phyloP scores from a whole-genome alignment of 2,888 invertebrate species.

The Eulithis testata region DNA sequence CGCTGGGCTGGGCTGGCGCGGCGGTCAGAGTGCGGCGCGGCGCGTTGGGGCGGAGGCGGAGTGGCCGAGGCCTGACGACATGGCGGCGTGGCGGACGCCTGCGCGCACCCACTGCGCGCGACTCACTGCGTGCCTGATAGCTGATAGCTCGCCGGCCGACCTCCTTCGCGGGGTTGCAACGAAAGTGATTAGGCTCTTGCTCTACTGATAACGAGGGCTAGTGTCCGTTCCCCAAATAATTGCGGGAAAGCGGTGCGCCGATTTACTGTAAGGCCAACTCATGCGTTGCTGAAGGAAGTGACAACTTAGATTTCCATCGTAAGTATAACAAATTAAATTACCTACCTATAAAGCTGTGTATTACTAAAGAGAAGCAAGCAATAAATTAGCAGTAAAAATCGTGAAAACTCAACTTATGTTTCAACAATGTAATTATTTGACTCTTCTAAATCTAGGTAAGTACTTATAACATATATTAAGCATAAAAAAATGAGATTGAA shows the following conservation, averaged over 20 bases:
- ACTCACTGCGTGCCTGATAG: constrained; percentile 68
- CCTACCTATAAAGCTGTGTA: neutral
- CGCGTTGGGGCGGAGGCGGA: constrained; percentile 44
- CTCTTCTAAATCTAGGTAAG: no score
- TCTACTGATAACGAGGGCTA: constrained; percentile 79
- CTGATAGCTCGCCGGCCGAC: constrained; percentile 67
- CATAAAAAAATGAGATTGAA: no score
- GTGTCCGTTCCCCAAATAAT: constrained; percentile 53
- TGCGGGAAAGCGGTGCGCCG: constrained; percentile 43
- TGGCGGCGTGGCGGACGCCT: constrained; percentile 53
- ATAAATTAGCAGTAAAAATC: neutral
- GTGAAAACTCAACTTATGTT: neutral
- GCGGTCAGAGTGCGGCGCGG: constrained; percentile 48
- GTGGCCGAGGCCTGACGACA: constrained; percentile 52
- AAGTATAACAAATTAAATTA: neutral
- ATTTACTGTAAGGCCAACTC: constrained; percentile 31
- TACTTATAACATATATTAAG: no score
- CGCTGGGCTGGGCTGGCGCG: constrained; percentile 43
- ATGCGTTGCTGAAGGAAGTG: constrained; percentile 22
- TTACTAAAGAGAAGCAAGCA: neutral
- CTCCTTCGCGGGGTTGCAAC: constrained; percentile 78
- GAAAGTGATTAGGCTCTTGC: constrained; percentile 79
- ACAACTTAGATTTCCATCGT: constrained; percentile 17
- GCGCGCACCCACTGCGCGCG: constrained; percentile 65
- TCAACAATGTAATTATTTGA: no score